Conservation (phyloP, 2,797 vertebrate genomes). For the Lemur catta region DNA sequence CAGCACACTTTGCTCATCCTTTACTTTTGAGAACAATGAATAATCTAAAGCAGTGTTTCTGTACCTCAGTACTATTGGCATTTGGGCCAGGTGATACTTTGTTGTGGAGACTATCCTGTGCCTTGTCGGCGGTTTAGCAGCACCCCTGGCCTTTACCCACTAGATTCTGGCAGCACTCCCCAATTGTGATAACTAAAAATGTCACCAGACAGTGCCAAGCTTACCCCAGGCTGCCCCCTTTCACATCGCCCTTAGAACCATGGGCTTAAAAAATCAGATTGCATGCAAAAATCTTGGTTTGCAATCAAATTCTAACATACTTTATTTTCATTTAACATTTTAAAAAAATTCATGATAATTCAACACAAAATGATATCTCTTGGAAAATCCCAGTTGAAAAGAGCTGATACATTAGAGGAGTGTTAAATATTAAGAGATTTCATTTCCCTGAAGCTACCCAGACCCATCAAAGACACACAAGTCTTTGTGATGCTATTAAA, state of each 20-base stretch:
- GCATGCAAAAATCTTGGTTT: neutral
- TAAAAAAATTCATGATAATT: neutral
- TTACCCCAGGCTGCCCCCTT: neutral
- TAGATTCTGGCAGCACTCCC: neutral
- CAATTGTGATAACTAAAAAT: neutral
- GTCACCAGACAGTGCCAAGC: neutral
- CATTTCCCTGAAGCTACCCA: neutral
- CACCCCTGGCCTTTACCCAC: neutral
- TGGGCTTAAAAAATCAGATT: neutral
- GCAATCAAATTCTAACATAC: neutral
- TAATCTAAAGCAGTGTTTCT: neutral
- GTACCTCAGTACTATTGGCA: neutral
- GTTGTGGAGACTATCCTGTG: no score
- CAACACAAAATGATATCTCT: neutral
- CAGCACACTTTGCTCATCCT: neutral
- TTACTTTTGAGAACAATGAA: neutral
- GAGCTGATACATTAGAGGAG: neutral
- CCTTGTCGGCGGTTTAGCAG: accelerated
- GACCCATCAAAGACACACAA: neutral
- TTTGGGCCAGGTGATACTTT: neutral
- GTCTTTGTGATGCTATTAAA: neutral
- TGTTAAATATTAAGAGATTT: neutral
- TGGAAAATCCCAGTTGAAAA: neutral
- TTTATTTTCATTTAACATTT: neutral
- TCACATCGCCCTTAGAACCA: neutral